phyloP scores from a whole-genome alignment of 2,113 vertebrate species.

The Callospermophilus lateralis region DNA sequence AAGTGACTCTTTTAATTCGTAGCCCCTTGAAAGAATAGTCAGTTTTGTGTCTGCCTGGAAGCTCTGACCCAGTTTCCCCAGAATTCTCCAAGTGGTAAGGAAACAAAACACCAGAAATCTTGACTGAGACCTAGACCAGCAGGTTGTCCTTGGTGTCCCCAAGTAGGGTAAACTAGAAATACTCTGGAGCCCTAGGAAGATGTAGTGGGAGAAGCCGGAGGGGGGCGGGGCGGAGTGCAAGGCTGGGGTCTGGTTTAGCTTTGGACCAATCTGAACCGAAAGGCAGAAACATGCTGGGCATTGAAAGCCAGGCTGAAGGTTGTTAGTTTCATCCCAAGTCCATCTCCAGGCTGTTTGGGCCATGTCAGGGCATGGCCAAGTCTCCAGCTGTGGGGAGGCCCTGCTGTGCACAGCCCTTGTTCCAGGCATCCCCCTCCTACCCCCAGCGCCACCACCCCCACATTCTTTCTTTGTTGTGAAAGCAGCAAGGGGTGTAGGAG shows the following conservation, averaged over 20 bases:
- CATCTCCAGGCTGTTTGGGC: constrained; percentile 76
- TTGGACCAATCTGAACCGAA: constrained; percentile 59
- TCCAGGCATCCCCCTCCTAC: constrained; percentile 74
- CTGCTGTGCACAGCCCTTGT: constrained; percentile 47
- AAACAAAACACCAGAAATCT: constrained; percentile 6
- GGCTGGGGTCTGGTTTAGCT: constrained; percentile 53
- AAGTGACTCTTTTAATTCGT: not conserved
- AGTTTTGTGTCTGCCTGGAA: constrained; percentile 1
- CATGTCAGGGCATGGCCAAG: constrained; percentile 73
- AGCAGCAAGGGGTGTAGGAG: constrained; percentile 85
- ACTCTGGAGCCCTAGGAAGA: not conserved
- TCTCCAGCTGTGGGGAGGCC: constrained; percentile 80
- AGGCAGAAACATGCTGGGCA: constrained; percentile 38
- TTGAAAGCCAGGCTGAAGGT: constrained; percentile 17
- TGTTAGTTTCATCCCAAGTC: constrained; percentile 77
- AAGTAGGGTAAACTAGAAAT: not conserved
- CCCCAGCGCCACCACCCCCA: constrained; percentile 77
- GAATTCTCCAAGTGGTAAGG: not conserved
- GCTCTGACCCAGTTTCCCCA: not conserved
- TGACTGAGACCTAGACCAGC: not conserved
- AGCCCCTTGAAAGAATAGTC: not conserved
- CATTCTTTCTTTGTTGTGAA: constrained; percentile 86
- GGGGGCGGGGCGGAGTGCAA: not conserved
- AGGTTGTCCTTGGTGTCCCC: constrained; percentile 31
- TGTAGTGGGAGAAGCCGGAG: not conserved